Base-by-base conservation (phyloP, 2,113 vertebrate genomes). In the Phrynocephalus versicolor region DNA sequence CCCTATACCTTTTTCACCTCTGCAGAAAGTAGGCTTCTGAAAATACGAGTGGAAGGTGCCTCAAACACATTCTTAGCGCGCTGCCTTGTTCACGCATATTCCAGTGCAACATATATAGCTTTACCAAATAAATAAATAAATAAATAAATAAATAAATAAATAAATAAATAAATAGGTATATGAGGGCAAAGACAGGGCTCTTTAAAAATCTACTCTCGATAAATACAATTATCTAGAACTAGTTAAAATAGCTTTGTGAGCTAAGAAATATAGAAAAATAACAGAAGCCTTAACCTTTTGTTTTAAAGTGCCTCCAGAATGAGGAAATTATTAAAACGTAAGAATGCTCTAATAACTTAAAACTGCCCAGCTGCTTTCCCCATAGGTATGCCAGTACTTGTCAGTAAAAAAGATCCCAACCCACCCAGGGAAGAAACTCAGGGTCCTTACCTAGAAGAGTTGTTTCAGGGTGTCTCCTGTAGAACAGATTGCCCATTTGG, bases 371-470 rank as follows among this genome's bases (percentile, higher is more conserved):
- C 89, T 83, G 92, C 82, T 93, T 83, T 86, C 83, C 75, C 79
- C 86, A 88, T 88, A 79, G 82, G 81, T 87, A 15, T 25, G 82
- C 85, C 25, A 13, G 77, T 84, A 16, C 87, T 89, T 89, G 90
- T 37, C 91, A 87, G 90, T 91, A 88, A 88, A 94, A n/a, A 93
- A 87, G 87, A 84, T 90, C 91, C 45, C 9, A 74, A 25, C 90
- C 80, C 86, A 89, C 91, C 84, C 93, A 93, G 74, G 85, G 91
- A 93, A 87, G 89, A 79, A 86, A 90, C 84, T 85, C 89, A 90
- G 79, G 78, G 91, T 89, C 92, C 93, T 89, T 89, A 82, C 82
- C 93, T 90, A 89, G 88, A 95, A 94, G 79, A 81, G 87, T 89
- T 93, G 88, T 83, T 87, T 81, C 85, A 85, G 81, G 88, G 81